These are phyloP conservation scores for Acromyrmex heyeri DNA, from an alignment of 1,140 invertebrate species.

Conservation along the genomic window DNA sequence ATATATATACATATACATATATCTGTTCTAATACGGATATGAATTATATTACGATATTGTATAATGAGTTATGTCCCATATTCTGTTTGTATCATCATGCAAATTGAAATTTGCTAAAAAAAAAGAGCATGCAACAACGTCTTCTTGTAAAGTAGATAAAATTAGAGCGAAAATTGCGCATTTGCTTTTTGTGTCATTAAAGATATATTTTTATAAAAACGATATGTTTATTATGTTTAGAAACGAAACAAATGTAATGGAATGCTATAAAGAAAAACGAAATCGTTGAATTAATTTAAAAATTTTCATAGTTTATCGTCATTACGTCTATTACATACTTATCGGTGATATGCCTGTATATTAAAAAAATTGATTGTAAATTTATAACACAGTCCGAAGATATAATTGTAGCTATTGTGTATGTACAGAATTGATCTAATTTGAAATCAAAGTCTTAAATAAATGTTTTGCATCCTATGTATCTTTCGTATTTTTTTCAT, in stretches of 20 bases:
- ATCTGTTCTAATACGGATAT: neutral
- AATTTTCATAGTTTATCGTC: conserved; percentile 56
- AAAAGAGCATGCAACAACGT: conserved; percentile 54
- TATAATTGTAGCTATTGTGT: conserved; percentile 72
- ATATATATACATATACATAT: neutral
- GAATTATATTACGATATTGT: conserved; percentile 1
- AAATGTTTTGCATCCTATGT: conserved; percentile 78
- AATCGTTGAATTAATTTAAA: conserved; percentile 58
- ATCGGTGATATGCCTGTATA: conserved; percentile 43
- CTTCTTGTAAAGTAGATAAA: conserved; percentile 65
- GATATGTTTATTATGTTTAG: conserved; percentile 71
- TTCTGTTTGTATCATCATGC: conserved; percentile 34
- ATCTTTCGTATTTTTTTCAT: conserved; percentile 24
- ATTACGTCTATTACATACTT: conserved; percentile 48
- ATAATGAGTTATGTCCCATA: conserved; percentile 3
- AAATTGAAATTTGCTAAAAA: conserved; percentile 32
- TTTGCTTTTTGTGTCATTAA: conserved; percentile 72
- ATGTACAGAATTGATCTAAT: conserved; percentile 77
- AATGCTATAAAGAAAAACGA: conserved; percentile 56
- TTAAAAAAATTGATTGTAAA: conserved; percentile 72
- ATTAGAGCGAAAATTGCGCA: conserved; percentile 53
- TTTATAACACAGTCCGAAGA: conserved; percentile 70
- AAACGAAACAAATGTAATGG: conserved; percentile 63
- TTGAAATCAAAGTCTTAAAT: conserved; percentile 74
- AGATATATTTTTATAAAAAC: conserved; percentile 79